A percentile compares a stretch with the other conserved stretches of the same genome.
Conservation (phyloP, 2,113 vertebrate genomes). For the Eurystomus gularis region DNA sequence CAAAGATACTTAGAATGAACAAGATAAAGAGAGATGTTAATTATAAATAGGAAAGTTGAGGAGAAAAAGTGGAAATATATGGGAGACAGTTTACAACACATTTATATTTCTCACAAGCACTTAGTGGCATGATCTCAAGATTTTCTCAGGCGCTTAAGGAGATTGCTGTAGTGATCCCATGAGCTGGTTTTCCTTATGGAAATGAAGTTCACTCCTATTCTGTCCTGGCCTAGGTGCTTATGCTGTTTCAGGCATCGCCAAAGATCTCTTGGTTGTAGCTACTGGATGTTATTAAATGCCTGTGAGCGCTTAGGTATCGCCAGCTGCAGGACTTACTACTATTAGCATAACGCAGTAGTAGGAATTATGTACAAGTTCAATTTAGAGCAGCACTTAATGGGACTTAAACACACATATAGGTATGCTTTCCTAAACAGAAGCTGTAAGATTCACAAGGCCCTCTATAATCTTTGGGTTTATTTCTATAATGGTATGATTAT, state of each 20-base stretch:
- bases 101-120: constrained; percentile 66
- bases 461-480: background rate
- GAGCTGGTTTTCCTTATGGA: background rate
- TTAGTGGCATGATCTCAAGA: constrained; percentile 16
- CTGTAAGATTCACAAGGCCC: background rate
- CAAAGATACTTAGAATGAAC: constrained; percentile 62
- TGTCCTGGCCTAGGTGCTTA: background rate
- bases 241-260: background rate
- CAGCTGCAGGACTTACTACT: background rate
- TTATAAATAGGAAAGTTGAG: constrained; percentile 67
- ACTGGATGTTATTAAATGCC: background rate
- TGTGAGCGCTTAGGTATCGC: background rate
- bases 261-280: background rate
- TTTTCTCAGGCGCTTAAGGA: background rate
- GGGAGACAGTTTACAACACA: constrained; percentile 58
- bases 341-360: background rate
- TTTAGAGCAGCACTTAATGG: background rate
- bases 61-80: constrained; percentile 67
- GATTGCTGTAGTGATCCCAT: background rate
- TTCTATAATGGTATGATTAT: background rate
- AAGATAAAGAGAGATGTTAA: constrained; percentile 72
- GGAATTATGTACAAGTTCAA: background rate
- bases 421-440: background rate
- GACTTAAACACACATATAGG: background rate
- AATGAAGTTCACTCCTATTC: background rate